Evolutionary conservation across 92 coral and sea anemone genomes (phyloP).

Genomic region (Zoanthus sansibaricus): DNA sequence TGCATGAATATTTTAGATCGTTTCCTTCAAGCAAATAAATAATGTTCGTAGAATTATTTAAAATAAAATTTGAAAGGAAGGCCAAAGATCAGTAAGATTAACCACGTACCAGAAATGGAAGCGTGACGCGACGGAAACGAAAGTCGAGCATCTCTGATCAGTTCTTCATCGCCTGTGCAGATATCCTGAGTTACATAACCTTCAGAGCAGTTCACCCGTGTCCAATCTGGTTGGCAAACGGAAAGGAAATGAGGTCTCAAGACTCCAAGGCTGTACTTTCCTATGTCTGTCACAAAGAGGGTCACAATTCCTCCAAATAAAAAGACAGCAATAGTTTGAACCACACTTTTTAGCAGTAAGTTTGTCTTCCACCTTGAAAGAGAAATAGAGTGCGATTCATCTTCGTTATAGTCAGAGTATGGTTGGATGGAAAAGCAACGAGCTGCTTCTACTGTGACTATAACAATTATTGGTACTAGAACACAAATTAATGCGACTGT

Average conservation of each 20-base stretch:
- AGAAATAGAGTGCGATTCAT: neutral
- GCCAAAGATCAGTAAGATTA: neutral
- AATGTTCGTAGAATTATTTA: too few relatives aligned
- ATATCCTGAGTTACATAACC: slow-evolving; percentile 46
- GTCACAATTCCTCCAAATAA: slow-evolving; percentile 45
- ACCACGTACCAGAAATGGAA: slow-evolving; percentile 27
- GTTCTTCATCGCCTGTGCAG: slow-evolving; percentile 56
- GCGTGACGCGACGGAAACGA: slow-evolving; percentile 38
- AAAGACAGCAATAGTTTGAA: slow-evolving; percentile 11
- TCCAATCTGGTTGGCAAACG: slow-evolving; percentile 55
- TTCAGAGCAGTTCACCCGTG: slow-evolving; percentile 38
- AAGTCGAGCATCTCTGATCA: slow-evolving; percentile 48
- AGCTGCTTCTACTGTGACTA: neutral
- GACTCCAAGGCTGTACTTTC: slow-evolving; percentile 54
- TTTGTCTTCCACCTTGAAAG: neutral
- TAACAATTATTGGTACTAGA: neutral
- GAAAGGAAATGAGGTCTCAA: slow-evolving; percentile 54
- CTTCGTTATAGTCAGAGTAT: too few relatives aligned
- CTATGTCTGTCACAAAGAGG: slow-evolving; percentile 33
- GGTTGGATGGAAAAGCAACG: neutral
- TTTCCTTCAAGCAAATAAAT: too few relatives aligned
- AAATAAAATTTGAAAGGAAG: too few relatives aligned
- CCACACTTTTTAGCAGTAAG: neutral
- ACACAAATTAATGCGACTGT: slow-evolving; percentile 18
- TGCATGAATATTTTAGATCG: too few relatives aligned